Evolutionary conservation across 2,113 vertebrate species (phyloP).

Genomic region (Naja naja): DNA sequence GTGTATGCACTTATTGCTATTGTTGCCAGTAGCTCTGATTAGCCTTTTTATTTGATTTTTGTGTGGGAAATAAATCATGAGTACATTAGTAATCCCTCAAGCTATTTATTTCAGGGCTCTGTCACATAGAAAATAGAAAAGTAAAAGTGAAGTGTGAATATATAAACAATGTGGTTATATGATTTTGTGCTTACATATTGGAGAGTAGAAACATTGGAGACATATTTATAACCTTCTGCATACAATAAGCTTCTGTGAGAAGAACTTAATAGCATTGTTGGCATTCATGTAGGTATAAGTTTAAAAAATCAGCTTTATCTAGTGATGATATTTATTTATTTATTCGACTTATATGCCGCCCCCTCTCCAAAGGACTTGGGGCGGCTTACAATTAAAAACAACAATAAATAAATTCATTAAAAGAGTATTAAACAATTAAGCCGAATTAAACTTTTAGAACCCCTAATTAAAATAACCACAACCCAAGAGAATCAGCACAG

Average conservation of each 20-base stretch:
- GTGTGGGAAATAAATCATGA: not conserved
- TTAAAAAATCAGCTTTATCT: not conserved
- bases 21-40: not conserved
- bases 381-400: too few relatives aligned
- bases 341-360: too few relatives aligned
- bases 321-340: not conserved
- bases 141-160: not conserved
- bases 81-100: not conserved
- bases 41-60: not conserved
- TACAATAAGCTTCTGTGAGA: not conserved
- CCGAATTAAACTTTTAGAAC: too few relatives aligned
- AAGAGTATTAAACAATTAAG: too few relatives aligned
- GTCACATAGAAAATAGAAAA: not conserved
- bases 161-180: not conserved
- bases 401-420: too few relatives aligned
- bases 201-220: not conserved
- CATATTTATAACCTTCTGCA: not conserved
- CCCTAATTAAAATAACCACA: too few relatives aligned
- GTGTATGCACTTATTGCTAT: not conserved
- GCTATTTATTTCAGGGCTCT: not conserved
- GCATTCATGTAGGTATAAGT: not conserved
- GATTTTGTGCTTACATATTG: not conserved
- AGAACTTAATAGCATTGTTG: not conserved
- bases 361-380: too few relatives aligned
- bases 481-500: too few relatives aligned